Evolutionary conservation across 2,113 vertebrate species (phyloP), one percentile per base, ranked within the genome.

Genomic region (Lagopus muta): DNA sequence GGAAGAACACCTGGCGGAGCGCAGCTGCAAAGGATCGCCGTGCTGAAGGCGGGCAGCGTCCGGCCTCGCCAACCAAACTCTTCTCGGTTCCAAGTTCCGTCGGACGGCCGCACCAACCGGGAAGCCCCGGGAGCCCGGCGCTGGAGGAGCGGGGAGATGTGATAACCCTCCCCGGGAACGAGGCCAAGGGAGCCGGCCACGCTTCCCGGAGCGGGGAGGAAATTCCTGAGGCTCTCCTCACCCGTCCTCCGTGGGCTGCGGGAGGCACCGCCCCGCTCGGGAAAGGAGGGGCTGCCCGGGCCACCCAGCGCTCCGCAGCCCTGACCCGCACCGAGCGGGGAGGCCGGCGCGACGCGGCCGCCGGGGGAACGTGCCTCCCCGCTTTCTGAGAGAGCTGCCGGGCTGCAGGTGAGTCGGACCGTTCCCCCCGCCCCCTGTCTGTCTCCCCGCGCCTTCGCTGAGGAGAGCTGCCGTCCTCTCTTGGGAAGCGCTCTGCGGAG

Each of bases 291-390:
- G 6, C n/a, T 34, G 58, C 61, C 10, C 13, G 6, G 11, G 4
- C 7, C 27, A 11, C 32, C 60, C 19, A 8, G 6, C 19, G 21
- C 47, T 48, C 24, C 3, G 22, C 2, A 4, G 5, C 28, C 16
- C 22, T 91, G 83, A 70, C 77, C 77, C 70, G 69, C 72, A 67
- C 58, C 34, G 82, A 10, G 4, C 4, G 11, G 1, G 11, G 36
- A 11, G 36, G 40, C 22, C 7, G 40, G 20, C 6, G 4, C 8
- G 22, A 14, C 36, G 14, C 10, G 52, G 8, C 4, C 1, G 2
- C 13, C 2, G 1, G 45, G 13, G 3, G 12, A 16, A 2, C 2
- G 3, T 0, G 18, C 5, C 10, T 32, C 1, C 3, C 1, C 6
- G 4, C 6, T 2, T 6, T 36, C n/a, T 3, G 21, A 28, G 60